These are phyloP conservation scores for Platerodrilus igneus DNA, from an alignment of 2,888 invertebrate species.

Conservation along the genomic window DNA sequence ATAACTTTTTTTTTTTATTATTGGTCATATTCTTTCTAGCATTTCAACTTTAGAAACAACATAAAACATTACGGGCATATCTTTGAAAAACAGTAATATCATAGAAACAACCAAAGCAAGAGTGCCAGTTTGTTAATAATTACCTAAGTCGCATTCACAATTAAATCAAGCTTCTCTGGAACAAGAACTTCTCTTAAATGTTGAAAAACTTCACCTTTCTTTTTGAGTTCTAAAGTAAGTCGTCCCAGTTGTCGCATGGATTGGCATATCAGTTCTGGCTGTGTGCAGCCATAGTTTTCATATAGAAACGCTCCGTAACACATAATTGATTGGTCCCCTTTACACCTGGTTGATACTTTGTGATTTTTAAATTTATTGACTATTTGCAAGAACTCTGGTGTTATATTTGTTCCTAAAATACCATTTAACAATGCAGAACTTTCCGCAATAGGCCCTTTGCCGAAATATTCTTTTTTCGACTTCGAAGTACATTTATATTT, in stretches of 20 bases:
- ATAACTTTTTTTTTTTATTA: too few relatives aligned
- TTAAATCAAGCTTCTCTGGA: constrained; percentile 13
- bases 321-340: constrained; percentile 3
- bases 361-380: constrained; percentile 4
- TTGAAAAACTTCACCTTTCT: not conserved
- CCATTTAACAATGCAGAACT: constrained; percentile 4
- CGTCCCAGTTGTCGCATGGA: constrained; percentile 22
- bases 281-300: constrained; percentile 18
- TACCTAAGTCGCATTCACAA: constrained; percentile 14
- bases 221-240: constrained; percentile 8
- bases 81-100: too few relatives aligned
- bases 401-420: not conserved
- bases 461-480: not conserved
- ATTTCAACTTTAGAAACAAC: too few relatives aligned
- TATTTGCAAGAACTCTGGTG: constrained; percentile 1
- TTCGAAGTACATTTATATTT: constrained; percentile 6
- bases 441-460: not conserved
- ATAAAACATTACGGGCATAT: too few relatives aligned
- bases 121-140: not conserved
- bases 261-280: constrained; percentile 19
- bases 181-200: constrained; percentile 6
- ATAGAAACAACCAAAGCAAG: too few relatives aligned
- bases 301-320: constrained; percentile 15
- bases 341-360: not conserved
- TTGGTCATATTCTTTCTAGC: too few relatives aligned